Conservation (phyloP, 2,113 vertebrate species). For the Sebastes schlegelii region DNA sequence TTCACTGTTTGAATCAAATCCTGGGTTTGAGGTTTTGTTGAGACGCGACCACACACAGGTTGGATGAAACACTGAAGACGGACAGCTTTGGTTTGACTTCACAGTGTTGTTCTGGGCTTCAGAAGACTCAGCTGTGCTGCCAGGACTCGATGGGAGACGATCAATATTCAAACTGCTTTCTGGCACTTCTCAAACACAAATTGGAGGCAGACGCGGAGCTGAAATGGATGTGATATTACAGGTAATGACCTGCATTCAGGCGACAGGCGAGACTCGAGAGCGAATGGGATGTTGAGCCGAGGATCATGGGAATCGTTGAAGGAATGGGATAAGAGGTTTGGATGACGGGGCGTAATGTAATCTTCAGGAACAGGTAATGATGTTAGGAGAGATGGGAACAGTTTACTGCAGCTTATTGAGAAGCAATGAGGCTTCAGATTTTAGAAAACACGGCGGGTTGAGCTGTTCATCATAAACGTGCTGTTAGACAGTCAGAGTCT, state of each 20-base stretch:
- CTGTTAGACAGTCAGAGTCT: background rate
- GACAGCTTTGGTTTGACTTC: no score
- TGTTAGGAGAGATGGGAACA: conserved; percentile 17
- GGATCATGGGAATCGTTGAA: conserved; percentile 23
- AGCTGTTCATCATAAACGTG: conserved; percentile 4
- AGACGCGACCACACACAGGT: no score
- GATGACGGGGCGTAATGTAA: background rate
- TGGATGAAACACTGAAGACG: no score
- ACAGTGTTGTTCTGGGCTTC: no score
- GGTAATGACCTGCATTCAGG: conserved; percentile 39
- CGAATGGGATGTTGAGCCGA: background rate
- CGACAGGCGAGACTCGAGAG: background rate
- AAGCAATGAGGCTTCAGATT: conserved; percentile 27
- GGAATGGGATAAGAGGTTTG: conserved; percentile 27
- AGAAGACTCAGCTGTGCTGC: no score
- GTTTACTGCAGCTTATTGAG: conserved; percentile 31
- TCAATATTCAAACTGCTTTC: conserved; percentile 39
- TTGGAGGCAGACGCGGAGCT: background rate
- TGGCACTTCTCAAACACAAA: background rate
- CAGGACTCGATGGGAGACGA: background rate
- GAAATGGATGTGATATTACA: conserved; percentile 15
- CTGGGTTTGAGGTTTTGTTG: no score
- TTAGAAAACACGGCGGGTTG: background rate
- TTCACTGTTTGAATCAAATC: no score
- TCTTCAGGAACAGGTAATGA: conserved; percentile 12